Evolutionary conservation across 1,140 invertebrate genomes (phyloP).

Genomic region (Vanessa tameamea): DNA sequence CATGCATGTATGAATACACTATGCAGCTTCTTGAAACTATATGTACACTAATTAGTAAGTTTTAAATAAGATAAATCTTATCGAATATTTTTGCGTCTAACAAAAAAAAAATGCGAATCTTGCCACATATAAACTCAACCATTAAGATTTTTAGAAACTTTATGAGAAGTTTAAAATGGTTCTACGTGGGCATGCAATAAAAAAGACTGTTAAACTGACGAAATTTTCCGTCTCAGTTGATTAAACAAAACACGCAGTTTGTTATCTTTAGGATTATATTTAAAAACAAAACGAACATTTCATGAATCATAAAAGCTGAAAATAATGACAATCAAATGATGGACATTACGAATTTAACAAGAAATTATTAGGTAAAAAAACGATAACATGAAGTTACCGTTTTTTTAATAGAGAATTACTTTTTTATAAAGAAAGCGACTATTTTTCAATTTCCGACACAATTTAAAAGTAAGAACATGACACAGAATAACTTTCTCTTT

Average conservation of each 20-base stretch:
- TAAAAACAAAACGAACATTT: neutral
- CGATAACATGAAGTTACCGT: neutral
- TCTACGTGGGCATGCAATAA: constrained; percentile 5
- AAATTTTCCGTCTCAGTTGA: constrained; percentile 5
- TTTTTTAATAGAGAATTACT: constrained; percentile 1
- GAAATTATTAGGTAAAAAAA: neutral
- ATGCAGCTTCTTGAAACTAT: no score
- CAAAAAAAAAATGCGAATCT: neutral
- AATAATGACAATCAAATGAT: neutral
- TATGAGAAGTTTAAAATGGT: constrained; percentile 3
- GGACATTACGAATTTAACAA: neutral
- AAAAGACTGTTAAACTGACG: neutral
- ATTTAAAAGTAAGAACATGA: constrained; percentile 31
- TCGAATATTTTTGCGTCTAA: neutral
- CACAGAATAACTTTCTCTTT: constrained; percentile 32
- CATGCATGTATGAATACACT: no score
- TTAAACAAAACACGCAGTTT: neutral
- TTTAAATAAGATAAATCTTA: neutral
- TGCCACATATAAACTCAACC: neutral
- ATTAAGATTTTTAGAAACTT: constrained; percentile 4
- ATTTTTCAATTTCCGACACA: constrained; percentile 23
- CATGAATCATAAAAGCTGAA: neutral
- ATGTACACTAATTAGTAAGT: no score
- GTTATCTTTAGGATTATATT: neutral
- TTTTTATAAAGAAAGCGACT: constrained; percentile 12